phyloP scores from a whole-genome alignment of 2,113 vertebrate species.

The Crotalus helleri region DNA sequence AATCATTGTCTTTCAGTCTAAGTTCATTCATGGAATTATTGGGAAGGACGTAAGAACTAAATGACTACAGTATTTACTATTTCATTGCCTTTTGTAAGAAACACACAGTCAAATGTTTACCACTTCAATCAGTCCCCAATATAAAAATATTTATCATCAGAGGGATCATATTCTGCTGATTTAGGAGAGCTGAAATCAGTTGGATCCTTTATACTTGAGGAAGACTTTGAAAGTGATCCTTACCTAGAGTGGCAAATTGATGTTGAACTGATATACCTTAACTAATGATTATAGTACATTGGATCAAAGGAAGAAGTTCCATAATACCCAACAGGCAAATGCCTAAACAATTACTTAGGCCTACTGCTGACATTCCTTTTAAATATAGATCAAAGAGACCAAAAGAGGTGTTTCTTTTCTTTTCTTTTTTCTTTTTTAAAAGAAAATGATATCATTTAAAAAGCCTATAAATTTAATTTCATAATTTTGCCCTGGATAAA shows the following conservation, averaged over 20 bases:
- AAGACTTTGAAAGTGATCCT: not conserved
- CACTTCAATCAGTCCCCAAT: not conserved
- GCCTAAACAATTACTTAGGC: not conserved
- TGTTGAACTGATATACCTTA: not conserved
- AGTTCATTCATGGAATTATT: not conserved
- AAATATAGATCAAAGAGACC: conserved; percentile 9
- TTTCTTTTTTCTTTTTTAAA: not conserved
- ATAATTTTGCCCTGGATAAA: conserved; percentile 19
- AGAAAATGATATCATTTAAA: not conserved
- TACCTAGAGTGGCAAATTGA: not conserved
- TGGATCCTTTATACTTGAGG: not conserved
- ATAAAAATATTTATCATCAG: not conserved
- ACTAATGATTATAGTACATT: not conserved
- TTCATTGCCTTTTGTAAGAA: not conserved
- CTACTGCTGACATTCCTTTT: not conserved
- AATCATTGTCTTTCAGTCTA: not conserved
- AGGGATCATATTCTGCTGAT: not conserved
- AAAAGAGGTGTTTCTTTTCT: not conserved
- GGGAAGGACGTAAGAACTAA: not conserved
- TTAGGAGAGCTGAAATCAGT: not conserved
- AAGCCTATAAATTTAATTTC: not conserved
- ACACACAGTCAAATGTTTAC: not conserved
- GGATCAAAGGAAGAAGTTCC: not conserved
- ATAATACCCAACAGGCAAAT: conserved; percentile 5
- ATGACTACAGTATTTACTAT: not conserved